Evolutionary conservation across 2,888 invertebrate species (phyloP).

Genomic region (Stegana nigrithorax): DNA sequence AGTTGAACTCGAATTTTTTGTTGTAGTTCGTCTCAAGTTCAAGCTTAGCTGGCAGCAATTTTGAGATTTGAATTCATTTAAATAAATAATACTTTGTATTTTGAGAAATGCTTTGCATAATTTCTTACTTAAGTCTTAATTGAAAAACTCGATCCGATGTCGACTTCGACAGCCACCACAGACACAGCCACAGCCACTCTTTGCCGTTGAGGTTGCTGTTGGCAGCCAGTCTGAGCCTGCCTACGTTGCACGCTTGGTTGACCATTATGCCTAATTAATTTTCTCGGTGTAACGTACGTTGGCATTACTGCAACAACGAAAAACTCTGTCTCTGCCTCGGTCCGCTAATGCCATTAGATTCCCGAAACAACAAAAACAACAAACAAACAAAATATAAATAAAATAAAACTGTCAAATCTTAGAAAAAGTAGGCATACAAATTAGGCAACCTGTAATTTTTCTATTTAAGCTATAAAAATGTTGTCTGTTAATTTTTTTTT

Average conservation of each 20-base stretch:
- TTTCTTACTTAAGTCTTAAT: slow-evolving; percentile 64
- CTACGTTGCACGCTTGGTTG: slow-evolving; percentile 57
- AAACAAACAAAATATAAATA: no score
- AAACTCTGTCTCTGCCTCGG: no score
- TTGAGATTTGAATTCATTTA: slow-evolving; percentile 25
- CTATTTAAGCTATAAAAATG: slow-evolving; percentile 55
- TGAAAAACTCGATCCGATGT: slow-evolving; percentile 49
- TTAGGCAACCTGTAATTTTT: slow-evolving; percentile 62
- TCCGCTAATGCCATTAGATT: slow-evolving; percentile 46
- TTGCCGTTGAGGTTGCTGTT: slow-evolving; percentile 29
- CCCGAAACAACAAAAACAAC: no score
- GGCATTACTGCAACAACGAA: slow-evolving; percentile 50
- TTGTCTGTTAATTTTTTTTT: not conserved
- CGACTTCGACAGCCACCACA: slow-evolving; percentile 7
- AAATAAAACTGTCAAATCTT: no score
- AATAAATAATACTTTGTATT: slow-evolving; percentile 17
- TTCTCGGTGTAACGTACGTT: slow-evolving; percentile 45
- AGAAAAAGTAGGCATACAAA: slow-evolving; percentile 44
- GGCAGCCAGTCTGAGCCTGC: slow-evolving; percentile 35
- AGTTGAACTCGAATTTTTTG: not conserved
- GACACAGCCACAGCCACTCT: not conserved
- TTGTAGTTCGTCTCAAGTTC: not conserved
- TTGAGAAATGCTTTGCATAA: slow-evolving; percentile 56
- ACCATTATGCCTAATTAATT: slow-evolving; percentile 66
- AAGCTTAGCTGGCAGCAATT: no score